Conservation (phyloP, 2,888 invertebrate genomes). For the Heliconius charithonia region DNA sequence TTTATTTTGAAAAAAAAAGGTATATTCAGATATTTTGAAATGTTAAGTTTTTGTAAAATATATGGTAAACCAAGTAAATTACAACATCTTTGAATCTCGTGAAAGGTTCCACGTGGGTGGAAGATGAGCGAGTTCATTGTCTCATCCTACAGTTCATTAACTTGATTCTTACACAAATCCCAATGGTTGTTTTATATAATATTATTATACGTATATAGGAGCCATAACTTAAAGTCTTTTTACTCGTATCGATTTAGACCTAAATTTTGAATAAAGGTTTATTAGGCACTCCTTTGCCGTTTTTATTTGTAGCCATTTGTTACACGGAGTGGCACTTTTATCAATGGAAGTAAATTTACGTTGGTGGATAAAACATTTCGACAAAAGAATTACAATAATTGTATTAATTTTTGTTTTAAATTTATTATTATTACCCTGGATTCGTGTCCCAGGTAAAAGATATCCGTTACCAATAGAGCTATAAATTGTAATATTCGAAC, state of each 20-base stretch:
- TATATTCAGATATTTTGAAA: not conserved
- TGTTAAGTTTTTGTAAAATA: not conserved
- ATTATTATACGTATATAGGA: slow-evolving; percentile 23
- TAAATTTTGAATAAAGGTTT: slow-evolving; percentile 25
- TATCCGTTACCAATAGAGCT: slow-evolving; percentile 17
- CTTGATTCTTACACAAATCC: not conserved
- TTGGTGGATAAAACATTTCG: slow-evolving; percentile 32
- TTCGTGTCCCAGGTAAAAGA: slow-evolving; percentile 12
- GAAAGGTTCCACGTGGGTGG: not conserved
- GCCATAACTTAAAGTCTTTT: slow-evolving; percentile 38
- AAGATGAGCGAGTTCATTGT: not conserved
- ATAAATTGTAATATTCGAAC: slow-evolving; percentile 1
- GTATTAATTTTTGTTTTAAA: slow-evolving; percentile 30
- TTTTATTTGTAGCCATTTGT: slow-evolving; percentile 37
- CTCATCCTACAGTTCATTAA: not conserved
- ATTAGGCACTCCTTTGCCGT: slow-evolving; percentile 25
- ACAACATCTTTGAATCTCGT: not conserved
- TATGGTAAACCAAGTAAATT: not conserved
- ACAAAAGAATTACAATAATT: slow-evolving; percentile 38
- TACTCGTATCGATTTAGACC: slow-evolving; percentile 28
- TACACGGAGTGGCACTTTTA: slow-evolving; percentile 37
- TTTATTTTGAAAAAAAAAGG: not conserved
- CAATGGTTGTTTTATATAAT: slow-evolving; percentile 3
- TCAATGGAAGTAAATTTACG: slow-evolving; percentile 38
- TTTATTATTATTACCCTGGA: slow-evolving; percentile 31